These are phyloP conservation scores for Podarcis muralis DNA, from an alignment of 2,113 vertebrate genomes.

Conservation along the genomic window DNA sequence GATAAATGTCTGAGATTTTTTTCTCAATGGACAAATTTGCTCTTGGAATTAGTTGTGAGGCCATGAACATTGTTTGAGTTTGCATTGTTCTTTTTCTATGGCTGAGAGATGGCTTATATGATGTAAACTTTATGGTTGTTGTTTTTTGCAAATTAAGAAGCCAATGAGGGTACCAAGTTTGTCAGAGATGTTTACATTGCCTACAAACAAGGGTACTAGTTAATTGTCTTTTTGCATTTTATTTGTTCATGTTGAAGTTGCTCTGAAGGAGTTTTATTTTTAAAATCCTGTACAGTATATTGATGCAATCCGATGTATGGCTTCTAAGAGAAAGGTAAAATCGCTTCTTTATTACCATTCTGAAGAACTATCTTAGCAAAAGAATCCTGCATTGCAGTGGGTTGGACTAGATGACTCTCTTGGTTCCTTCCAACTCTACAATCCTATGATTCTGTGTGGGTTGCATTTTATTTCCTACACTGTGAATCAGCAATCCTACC, in stretches of 20 bases:
- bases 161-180: neutral
- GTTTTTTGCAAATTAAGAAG: slow-evolving; percentile 15
- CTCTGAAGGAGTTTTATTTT: slow-evolving; percentile 17
- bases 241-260: slow-evolving; percentile 18
- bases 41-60: slow-evolving; percentile 4
- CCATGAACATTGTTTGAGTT: slow-evolving; percentile 22
- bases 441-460: no score
- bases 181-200: slow-evolving; percentile 5
- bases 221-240: slow-evolving; percentile 38
- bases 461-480: neutral
- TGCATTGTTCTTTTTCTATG: neutral
- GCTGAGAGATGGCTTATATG: neutral
- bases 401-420: no score
- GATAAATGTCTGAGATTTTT: neutral
- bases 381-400: neutral
- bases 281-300: neutral
- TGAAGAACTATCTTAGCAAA: neutral
- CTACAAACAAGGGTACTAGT: slow-evolving; percentile 24
- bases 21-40: neutral
- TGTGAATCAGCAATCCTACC: neutral
- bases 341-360: fast-evolving
- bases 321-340: neutral
- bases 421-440: no score
- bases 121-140: neutral
- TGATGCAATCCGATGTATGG: neutral